Base-by-base conservation (phyloP, 2,888 invertebrate species). In the Fragum sueziense region DNA sequence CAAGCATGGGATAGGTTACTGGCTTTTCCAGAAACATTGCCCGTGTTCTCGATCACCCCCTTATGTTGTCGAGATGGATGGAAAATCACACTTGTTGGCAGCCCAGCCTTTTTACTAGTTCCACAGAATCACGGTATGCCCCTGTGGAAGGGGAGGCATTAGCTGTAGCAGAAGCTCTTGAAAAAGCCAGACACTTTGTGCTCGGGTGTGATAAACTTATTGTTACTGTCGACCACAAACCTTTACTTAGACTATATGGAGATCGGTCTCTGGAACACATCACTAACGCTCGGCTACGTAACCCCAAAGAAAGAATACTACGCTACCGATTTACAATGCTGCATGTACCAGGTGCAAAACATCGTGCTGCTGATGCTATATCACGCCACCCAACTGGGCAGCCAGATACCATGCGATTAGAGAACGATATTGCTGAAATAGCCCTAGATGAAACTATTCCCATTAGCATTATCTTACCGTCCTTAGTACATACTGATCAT, bases 1-100 rank as follows among this genome's bases (percentile, higher is more conserved):
- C 20, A 85, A 82, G 71, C 59, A 54, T 47, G 85, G 79, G 51
- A 82, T 78, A 37, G 87, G 80, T n/a, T 85, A 78, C 67, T 88
- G 86, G 84, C 41, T 87, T 11, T 82, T 87, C 7, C 87, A 87
- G 37, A 85, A 86, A 57, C 86, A 84, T 68, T 79, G 81, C 25
- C 33, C 52, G 0, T 86, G 82, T 34, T 11, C 27, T 0, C 70
- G 69, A 27, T 34, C 0, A 54, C 71, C n/a, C 79, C 82, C 1
- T 79, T 84, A 4, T 52, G 52, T 52, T 52, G 52, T 22, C 7
- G 20, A 22, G 22, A 22, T 52, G 52, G 52, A 7, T 52, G 52
- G 52, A 52, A 22, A 22, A 22, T 52, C n/a, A 52, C 52, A 4
- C 52, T 52, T 22, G 52, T 52, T 52, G 52, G 52, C 4, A 52